Evolutionary conservation across 2,888 invertebrate species (phyloP).

Genomic region (Theretra japonica): DNA sequence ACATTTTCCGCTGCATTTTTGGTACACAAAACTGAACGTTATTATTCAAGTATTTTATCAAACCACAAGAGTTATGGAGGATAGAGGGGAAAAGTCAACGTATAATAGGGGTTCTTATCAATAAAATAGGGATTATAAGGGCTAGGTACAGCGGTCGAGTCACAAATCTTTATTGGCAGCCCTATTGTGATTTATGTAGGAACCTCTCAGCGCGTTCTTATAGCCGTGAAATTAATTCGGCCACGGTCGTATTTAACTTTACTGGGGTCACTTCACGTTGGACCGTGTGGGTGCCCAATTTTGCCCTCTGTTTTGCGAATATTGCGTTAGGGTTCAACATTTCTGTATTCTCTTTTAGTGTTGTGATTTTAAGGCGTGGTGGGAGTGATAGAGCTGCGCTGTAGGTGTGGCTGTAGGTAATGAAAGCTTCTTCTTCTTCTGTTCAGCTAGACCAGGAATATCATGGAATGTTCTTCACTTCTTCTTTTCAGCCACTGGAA

Average conservation of each 20-base stretch:
- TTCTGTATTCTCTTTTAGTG: too few species aligned
- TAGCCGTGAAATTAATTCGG: slow-evolving; percentile 26
- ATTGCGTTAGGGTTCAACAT: too few species aligned
- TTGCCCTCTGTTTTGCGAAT: too few species aligned
- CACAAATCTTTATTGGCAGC: slow-evolving; percentile 61
- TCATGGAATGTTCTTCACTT: too few species aligned
- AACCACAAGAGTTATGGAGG: slow-evolving; percentile 24
- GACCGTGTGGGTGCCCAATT: neutral
- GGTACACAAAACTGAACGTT: slow-evolving; percentile 13
- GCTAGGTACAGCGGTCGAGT: slow-evolving; percentile 46
- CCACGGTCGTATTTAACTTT: slow-evolving; percentile 22
- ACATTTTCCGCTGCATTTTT: neutral
- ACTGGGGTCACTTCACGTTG: neutral
- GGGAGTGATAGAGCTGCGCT: too few species aligned
- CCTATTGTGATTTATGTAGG: slow-evolving; percentile 27
- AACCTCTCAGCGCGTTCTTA: slow-evolving; percentile 15
- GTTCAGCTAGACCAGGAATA: too few species aligned
- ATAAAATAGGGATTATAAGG: slow-evolving; percentile 58
- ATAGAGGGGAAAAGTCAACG: slow-evolving; percentile 19
- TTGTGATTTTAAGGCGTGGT: too few species aligned
- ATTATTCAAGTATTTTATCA: slow-evolving; percentile 5
- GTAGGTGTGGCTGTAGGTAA: too few species aligned
- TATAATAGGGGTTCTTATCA: slow-evolving; percentile 47
- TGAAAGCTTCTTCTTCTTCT: too few species aligned
- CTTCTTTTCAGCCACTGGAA: too few species aligned